Evolutionary conservation across 2,888 invertebrate species (phyloP).

Genomic region (Chymomyza caudatula): DNA sequence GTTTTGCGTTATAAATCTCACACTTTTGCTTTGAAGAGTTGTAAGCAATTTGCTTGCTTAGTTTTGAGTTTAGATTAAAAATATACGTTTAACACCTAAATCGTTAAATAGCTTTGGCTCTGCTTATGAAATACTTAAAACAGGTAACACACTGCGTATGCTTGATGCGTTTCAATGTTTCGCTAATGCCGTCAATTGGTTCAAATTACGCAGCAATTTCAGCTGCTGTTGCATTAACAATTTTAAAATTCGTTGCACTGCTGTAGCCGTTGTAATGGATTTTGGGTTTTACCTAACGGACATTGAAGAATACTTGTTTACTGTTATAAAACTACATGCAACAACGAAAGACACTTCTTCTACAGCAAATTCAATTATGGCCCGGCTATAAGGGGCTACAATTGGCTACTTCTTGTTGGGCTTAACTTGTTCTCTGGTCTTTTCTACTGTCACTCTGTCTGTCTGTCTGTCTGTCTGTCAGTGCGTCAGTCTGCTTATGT

Average conservation of each 20-base stretch:
- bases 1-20: constrained; percentile 51
- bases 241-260: constrained; percentile 76
- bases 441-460: background rate
- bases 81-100: background rate
- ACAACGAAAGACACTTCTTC: background rate
- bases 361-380: background rate
- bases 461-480: background rate
- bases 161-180: constrained; percentile 48
- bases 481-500: too few species aligned
- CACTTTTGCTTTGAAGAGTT: background rate
- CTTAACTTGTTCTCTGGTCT: background rate
- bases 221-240: constrained; percentile 77
- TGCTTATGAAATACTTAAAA: background rate
- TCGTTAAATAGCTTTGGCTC: too few species aligned
- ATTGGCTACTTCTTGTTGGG: background rate
- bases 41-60: background rate
- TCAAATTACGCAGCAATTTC: constrained; percentile 76
- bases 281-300: constrained; percentile 43
- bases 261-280: constrained; percentile 77
- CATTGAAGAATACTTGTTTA: background rate
- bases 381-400: background rate
- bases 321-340: background rate
- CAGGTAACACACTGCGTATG: constrained; percentile 44
- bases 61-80: background rate
- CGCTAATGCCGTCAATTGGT: constrained; percentile 68